Conservation (phyloP, 2,888 invertebrate species). For the Hypena proboscidalis region DNA sequence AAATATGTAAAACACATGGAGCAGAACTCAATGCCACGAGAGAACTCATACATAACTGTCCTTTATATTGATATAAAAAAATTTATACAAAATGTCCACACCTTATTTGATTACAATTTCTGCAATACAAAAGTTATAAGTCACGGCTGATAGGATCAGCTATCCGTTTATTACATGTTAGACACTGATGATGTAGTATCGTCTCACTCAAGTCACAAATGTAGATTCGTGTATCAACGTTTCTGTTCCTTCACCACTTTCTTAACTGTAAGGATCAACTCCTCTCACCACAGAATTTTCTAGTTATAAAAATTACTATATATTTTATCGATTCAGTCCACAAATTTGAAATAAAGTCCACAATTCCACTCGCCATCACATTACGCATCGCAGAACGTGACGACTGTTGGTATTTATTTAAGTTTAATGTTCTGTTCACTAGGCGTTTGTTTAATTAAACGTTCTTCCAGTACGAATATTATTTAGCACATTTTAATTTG, state of each 20-base stretch:
- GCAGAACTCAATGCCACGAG: slow-evolving; percentile 77
- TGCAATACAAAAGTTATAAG: slow-evolving; percentile 78
- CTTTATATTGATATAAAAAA: slow-evolving; percentile 74
- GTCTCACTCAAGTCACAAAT: slow-evolving; percentile 65
- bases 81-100: slow-evolving; percentile 82
- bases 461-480: slow-evolving; percentile 81
- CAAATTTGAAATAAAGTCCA: slow-evolving; percentile 84
- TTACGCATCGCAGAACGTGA: slow-evolving; percentile 59
- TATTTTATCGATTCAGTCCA: slow-evolving; percentile 81
- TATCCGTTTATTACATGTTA: slow-evolving; percentile 51
- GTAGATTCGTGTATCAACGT: slow-evolving; percentile 60
- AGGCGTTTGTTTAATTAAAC: slow-evolving; percentile 78
- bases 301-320: slow-evolving; percentile 83
- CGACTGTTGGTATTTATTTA: slow-evolving; percentile 65
- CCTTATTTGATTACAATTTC: slow-evolving; percentile 76
- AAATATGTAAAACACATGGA: slow-evolving; percentile 32
- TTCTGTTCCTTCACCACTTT: slow-evolving; percentile 70
- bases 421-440: slow-evolving; percentile 82
- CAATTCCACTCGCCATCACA: slow-evolving; percentile 73
- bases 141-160: slow-evolving; percentile 67
- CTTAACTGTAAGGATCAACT: slow-evolving; percentile 77
- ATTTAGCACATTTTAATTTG: slow-evolving; percentile 83
- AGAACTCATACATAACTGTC: slow-evolving; percentile 72
- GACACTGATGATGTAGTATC: slow-evolving; percentile 64
- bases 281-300: slow-evolving; percentile 84